Evolutionary conservation across 2,888 invertebrate genomes (phyloP).

Genomic region (Amaurobius ferox): DNA sequence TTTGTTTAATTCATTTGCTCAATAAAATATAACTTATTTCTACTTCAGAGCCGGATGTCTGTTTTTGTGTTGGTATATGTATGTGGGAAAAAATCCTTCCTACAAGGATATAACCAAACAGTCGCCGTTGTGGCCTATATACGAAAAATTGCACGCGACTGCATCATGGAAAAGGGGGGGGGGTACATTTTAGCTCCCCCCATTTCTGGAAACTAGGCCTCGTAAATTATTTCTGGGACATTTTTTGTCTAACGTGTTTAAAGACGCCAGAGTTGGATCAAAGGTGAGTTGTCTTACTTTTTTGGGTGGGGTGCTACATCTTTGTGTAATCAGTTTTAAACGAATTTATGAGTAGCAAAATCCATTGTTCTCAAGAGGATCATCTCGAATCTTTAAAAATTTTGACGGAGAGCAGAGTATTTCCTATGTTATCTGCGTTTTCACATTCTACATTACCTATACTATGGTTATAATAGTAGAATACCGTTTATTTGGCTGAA

Average conservation of each 20-base stretch:
- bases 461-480: too few species aligned
- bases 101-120: not conserved
- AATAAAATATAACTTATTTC: too few species aligned
- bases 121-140: not conserved
- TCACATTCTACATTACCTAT: too few species aligned
- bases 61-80: not conserved
- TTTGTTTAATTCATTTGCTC: too few species aligned
- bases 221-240: constrained; percentile 3
- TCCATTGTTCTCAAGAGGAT: too few species aligned
- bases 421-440: too few species aligned
- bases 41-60: not conserved
- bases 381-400: too few species aligned
- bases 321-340: too few species aligned
- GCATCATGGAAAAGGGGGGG: not conserved
- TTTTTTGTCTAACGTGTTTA: not conserved
- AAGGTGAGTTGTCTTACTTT: not conserved
- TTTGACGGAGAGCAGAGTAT: too few species aligned
- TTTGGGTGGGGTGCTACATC: too few species aligned
- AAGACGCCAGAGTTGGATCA: not conserved
- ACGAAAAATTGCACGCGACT: not conserved
- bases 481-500: too few species aligned
- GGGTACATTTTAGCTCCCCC: not conserved
- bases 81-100: not conserved
- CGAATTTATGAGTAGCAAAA: too few species aligned
- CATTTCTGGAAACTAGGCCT: not conserved